A percentile compares a stretch with the other conserved stretches of the same genome.
phyloP scores from a whole-genome alignment of 2,113 vertebrate species.

The Misgurnus mizolepis region DNA sequence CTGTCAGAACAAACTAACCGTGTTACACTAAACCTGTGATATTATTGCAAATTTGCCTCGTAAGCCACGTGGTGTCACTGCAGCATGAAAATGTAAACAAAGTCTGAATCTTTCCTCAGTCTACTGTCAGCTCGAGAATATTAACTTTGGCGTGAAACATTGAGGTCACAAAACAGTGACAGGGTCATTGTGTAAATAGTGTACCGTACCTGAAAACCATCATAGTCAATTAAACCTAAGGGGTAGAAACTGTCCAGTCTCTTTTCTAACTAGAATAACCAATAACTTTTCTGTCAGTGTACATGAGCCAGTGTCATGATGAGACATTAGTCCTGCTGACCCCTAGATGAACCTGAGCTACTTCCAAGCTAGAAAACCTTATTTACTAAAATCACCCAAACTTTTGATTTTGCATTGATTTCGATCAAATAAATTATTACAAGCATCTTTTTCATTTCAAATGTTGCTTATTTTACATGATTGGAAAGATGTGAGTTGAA shows the following conservation, averaged over 20 bases:
- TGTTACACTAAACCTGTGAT: constrained; percentile 20
- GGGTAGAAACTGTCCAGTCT: neutral
- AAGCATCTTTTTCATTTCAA: constrained; percentile 35
- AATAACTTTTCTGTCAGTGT: neutral
- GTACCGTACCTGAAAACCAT: constrained; percentile 29
- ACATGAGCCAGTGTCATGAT: neutral
- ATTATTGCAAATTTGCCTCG: constrained; percentile 17
- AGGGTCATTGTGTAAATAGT: constrained; percentile 27
- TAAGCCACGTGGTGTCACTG: constrained; percentile 27
- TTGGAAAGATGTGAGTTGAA: constrained; percentile 48
- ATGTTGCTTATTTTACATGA: constrained; percentile 63
- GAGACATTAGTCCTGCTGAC: constrained; percentile 9
- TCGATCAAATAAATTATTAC: constrained; percentile 49
- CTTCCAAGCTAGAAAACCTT: constrained; percentile 29
- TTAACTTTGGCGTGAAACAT: constrained; percentile 15
- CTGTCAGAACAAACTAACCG: constrained; percentile 1
- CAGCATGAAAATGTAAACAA: constrained; percentile 26
- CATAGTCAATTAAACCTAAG: constrained; percentile 5
- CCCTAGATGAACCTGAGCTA: constrained; percentile 23
- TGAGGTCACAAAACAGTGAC: constrained; percentile 32
- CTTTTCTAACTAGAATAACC: neutral
- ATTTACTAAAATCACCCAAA: constrained; percentile 40
- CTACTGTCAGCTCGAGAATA: neutral
- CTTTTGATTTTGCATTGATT: constrained; percentile 19
- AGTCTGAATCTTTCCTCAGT: constrained; percentile 10